Conservation (phyloP, 2,113 vertebrate species). For the Aphyosemion australe region DNA sequence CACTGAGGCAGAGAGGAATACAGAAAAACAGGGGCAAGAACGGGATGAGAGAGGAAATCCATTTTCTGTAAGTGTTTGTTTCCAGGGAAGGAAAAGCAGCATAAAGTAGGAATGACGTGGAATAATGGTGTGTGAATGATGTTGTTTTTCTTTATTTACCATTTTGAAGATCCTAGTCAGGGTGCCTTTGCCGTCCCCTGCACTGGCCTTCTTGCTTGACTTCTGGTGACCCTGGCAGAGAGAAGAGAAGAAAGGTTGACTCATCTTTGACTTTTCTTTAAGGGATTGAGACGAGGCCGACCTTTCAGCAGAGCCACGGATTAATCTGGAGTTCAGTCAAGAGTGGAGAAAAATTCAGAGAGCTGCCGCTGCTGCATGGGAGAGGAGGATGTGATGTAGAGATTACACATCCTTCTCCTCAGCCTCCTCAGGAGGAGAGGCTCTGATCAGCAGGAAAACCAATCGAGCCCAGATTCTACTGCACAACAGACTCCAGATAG, state of each 20-base stretch:
- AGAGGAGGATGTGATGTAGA: background rate
- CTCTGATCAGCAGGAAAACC: too few species aligned
- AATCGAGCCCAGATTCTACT: too few species aligned
- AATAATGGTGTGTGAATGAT: background rate
- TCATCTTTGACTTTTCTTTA: background rate
- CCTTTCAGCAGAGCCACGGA: background rate
- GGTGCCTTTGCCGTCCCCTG: constrained; percentile 89
- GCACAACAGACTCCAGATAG: too few species aligned
- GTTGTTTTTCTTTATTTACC: constrained; percentile 83
- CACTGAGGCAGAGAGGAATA: constrained; percentile 60
- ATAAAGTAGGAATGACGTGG: background rate
- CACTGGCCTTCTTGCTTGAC: constrained; percentile 85
- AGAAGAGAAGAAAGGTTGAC: constrained; percentile 10
- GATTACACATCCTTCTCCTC: too few species aligned
- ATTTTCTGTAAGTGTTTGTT: constrained; percentile 9
- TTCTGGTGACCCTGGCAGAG: constrained; percentile 76
- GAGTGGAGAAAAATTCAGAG: background rate
- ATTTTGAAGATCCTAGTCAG: constrained; percentile 98
- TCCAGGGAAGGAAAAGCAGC: background rate
- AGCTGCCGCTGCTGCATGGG: background rate
- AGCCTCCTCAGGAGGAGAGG: too few species aligned
- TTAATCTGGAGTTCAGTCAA: constrained; percentile 8
- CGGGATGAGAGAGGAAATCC: constrained; percentile 15
- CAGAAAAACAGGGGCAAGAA: constrained; percentile 13
- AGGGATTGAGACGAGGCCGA: constrained; percentile 4